Percentiles rank a stretch among this genome's conserved stretches.
Conservation (phyloP, 2,888 invertebrate genomes). For the Epinotia demarniana region DNA sequence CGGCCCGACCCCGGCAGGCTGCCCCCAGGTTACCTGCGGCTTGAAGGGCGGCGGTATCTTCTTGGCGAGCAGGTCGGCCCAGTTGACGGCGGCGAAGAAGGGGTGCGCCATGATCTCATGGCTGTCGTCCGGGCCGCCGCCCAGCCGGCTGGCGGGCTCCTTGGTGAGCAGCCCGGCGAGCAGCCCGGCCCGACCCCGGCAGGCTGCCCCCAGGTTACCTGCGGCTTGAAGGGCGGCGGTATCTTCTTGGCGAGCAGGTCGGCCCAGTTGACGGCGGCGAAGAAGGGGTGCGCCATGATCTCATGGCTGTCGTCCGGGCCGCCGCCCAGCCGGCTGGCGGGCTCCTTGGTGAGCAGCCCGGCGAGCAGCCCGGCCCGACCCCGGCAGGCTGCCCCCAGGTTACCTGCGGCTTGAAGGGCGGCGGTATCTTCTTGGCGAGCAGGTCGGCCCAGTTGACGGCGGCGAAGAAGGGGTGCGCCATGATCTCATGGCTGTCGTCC, state of each 20-base stretch:
- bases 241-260: slow-evolving; percentile 97
- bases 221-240: slow-evolving; percentile 96
- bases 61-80: slow-evolving; percentile 96
- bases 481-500: slow-evolving; percentile 97
- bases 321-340: slow-evolving; percentile 94
- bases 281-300: slow-evolving; percentile 98
- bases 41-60: slow-evolving; percentile 97
- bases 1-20: slow-evolving; percentile 18
- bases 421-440: slow-evolving; percentile 95
- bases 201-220: slow-evolving; percentile 56
- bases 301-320: slow-evolving; percentile 97
- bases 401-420: slow-evolving; percentile 94
- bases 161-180: slow-evolving; percentile 89
- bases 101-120: slow-evolving; percentile 97
- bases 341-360: slow-evolving; percentile 92
- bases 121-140: slow-evolving; percentile 98
- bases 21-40: slow-evolving; percentile 84
- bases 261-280: slow-evolving; percentile 97
- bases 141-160: slow-evolving; percentile 94
- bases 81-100: slow-evolving; percentile 98
- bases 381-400: not conserved
- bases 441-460: slow-evolving; percentile 98
- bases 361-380: slow-evolving; percentile 78
- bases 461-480: slow-evolving; percentile 97
- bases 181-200: slow-evolving; percentile 40